Conservation (phyloP, 2,888 invertebrate genomes). For the Galerucella nymphaeae region DNA sequence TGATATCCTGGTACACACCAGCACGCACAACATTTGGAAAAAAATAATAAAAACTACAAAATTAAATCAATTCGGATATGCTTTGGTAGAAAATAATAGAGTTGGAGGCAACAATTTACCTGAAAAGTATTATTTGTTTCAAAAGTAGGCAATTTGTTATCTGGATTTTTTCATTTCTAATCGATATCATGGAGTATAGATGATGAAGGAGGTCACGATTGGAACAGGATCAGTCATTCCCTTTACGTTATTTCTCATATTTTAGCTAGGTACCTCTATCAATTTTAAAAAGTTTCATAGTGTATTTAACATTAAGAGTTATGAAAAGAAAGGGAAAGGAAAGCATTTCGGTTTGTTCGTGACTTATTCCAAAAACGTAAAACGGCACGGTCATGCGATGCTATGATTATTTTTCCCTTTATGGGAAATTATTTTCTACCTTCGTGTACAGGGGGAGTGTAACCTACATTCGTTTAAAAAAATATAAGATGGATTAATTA, state of each 20-base stretch:
- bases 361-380: slow-evolving; percentile 49
- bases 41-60: neutral
- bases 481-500: too few species aligned
- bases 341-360: slow-evolving; percentile 43
- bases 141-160: too few species aligned
- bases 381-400: slow-evolving; percentile 44
- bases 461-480: neutral
- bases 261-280: neutral
- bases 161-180: too few species aligned
- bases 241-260: neutral
- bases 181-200: too few species aligned
- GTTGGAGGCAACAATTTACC: neutral
- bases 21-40: slow-evolving; percentile 12
- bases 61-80: slow-evolving; percentile 1
- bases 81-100: neutral
- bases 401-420: slow-evolving; percentile 32
- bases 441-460: slow-evolving; percentile 17
- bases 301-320: slow-evolving; percentile 26
- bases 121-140: too few species aligned
- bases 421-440: slow-evolving; percentile 24
- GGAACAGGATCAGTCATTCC: too few species aligned
- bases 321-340: slow-evolving; percentile 24
- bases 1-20: slow-evolving; percentile 24
- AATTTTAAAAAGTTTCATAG: neutral
- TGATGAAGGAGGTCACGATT: too few species aligned